Evolutionary conservation across 1,140 invertebrate species (phyloP), one percentile per base, ranked within the genome.

Genomic region (Lerema accius): DNA sequence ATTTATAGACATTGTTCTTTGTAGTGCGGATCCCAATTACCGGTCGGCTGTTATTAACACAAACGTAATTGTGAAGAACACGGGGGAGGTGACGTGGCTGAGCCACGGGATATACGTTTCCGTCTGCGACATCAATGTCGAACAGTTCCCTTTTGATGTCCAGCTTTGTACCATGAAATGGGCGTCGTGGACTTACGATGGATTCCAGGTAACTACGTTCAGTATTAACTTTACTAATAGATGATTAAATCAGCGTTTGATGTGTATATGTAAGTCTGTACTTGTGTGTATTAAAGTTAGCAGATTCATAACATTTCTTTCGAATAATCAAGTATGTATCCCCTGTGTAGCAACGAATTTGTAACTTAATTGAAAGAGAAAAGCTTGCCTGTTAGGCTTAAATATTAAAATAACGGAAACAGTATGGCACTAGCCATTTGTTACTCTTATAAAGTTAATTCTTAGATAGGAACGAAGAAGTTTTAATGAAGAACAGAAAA

Each of bases 131-230:
- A 96, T 97, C 66, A 96, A 98, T 81, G 97, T 98, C 1, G 96
- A 98, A 79, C 98, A 97, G 92, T 99, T 98, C 86, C 97, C 97
- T 0, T 99, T 99, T 87, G 97, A 98, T 83, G 94, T 98, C 65
- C 97, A 98, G 89, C 93, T 95, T 56, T 98, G 97, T 80, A 94
- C 95, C 28, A 95, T 98, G 93, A 98, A 98, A 88, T 99, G 98
- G 94, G 97, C 98, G 1, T 98, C 97, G 0, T 99, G 98, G 98
- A 98, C 98, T 0, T 99, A 98, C 88, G 98, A 99, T 81, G 97
- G 96, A 15, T 97, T 96, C 87, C 96, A 97, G 94, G 96, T 98
- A 71, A 42, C 1, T 23, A 14, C 19, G 15, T 4, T 32, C 28
- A 32, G 7, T 7, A 32, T 4, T 7, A 32, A 32, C 4, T 7